phyloP scores from a whole-genome alignment of 2,797 vertebrate species.

The Netta rufina region DNA sequence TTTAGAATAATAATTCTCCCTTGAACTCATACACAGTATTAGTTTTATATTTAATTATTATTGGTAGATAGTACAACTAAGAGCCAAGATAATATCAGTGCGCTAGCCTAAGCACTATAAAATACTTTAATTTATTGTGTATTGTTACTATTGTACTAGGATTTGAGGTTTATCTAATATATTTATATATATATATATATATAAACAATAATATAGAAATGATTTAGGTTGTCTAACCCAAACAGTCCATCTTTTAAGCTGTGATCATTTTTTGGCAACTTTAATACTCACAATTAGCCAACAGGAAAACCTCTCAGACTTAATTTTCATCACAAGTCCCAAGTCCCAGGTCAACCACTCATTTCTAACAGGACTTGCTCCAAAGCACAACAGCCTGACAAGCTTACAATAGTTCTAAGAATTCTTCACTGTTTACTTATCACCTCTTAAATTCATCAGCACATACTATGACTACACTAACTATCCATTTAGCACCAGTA shows the following conservation, averaged over 20 bases:
- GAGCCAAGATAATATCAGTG: background rate
- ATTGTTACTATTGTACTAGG: background rate
- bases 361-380: background rate
- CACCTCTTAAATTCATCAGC: background rate
- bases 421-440: background rate
- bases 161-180: background rate
- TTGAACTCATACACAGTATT: background rate
- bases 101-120: background rate
- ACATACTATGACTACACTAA: background rate
- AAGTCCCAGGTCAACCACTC: background rate
- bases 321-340: background rate
- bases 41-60: background rate
- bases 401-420: background rate
- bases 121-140: background rate
- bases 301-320: background rate
- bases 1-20: background rate
- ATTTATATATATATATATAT: background rate
- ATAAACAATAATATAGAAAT: background rate
- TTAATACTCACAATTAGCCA: background rate
- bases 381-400: background rate
- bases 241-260: background rate
- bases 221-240: background rate
- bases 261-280: background rate
- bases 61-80: background rate
- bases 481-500: background rate